phyloP scores from a whole-genome alignment of 2,113 vertebrate species.

The Thinocorus orbignyianus region DNA sequence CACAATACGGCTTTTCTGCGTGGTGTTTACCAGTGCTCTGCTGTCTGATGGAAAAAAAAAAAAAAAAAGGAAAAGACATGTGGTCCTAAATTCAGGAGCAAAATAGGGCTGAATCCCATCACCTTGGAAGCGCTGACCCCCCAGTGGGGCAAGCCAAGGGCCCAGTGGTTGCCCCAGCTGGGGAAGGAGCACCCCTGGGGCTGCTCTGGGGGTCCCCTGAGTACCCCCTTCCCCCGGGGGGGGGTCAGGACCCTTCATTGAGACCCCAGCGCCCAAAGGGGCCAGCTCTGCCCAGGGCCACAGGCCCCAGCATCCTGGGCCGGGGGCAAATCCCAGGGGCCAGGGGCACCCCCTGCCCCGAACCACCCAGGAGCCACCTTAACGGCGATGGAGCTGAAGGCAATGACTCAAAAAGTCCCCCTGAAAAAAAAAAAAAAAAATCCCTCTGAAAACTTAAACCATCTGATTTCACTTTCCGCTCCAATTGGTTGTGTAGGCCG shows the following conservation, averaged over 20 bases:
- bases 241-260: fast-evolving
- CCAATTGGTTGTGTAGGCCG: conserved; percentile 62
- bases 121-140: not conserved
- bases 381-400: conserved; percentile 35
- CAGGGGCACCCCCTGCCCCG: not conserved
- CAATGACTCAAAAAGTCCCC: conserved; percentile 63
- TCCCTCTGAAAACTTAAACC: conserved; percentile 64
- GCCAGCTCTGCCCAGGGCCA: not conserved
- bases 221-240: not conserved
- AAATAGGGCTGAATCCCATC: conserved; percentile 39
- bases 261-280: not conserved
- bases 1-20: conserved; percentile 66
- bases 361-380: conserved; percentile 62
- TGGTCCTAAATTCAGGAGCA: conserved; percentile 43
- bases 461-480: conserved; percentile 70
- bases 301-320: no score
- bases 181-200: not conserved
- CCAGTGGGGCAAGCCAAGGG: not conserved
- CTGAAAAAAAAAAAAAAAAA: not conserved
- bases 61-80: not conserved
- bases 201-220: not conserved
- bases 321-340: no score
- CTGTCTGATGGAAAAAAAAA: conserved; percentile 46
- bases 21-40: conserved; percentile 61
- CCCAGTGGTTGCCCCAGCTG: not conserved